A percentile compares a stretch with the other conserved stretches of the same genome.
phyloP scores from a whole-genome alignment of 2,113 vertebrate species.

The Paradisaea rubra region DNA sequence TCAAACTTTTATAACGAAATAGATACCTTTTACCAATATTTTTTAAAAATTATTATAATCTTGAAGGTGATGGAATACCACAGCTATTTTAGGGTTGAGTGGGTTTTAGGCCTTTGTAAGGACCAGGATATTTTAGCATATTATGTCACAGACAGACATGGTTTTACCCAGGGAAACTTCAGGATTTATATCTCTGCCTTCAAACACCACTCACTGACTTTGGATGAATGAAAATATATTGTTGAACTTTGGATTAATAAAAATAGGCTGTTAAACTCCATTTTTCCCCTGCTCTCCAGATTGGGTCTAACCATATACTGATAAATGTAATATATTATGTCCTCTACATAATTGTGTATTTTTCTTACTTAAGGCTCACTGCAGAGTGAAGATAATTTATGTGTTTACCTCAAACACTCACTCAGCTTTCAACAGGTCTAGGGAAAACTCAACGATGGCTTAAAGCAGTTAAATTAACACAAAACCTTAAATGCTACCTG shows the following conservation, averaged over 20 bases:
- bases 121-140: background rate
- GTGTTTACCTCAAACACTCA: background rate
- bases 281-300: background rate
- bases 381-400: background rate
- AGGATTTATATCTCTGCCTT: background rate
- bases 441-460: background rate
- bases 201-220: background rate
- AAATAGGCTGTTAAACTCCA: background rate
- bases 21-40: background rate
- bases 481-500: background rate
- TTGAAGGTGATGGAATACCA: background rate
- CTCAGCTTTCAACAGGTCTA: background rate
- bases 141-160: background rate
- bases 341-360: background rate
- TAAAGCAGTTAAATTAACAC: background rate
- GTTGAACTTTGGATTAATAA: background rate
- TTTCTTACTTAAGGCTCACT: background rate
- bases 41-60: background rate
- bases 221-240: background rate
- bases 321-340: background rate
- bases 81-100: background rate
- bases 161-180: background rate
- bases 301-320: background rate
- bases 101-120: background rate
- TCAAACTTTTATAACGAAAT: background rate